Evolutionary conservation across 2,888 invertebrate species (phyloP).

Genomic region (Drosophila peninsularis): DNA sequence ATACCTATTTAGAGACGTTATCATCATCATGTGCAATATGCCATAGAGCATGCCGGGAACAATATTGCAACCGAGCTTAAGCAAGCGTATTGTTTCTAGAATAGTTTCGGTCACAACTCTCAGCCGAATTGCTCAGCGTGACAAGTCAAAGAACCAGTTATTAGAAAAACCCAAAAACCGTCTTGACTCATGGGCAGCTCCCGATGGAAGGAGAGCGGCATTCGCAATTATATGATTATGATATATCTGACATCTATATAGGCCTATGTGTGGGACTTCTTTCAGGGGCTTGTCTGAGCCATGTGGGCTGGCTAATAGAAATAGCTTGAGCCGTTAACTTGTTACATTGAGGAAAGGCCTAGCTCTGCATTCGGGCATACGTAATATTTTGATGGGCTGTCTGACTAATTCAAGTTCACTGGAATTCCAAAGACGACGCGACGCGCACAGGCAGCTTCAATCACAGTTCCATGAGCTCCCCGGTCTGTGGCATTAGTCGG

Average conservation of each 20-base stretch:
- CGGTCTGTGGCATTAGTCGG: constrained; percentile 2
- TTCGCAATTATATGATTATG: not conserved
- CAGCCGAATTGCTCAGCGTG: not conserved
- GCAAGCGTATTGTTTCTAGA: not conserved
- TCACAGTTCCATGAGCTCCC: constrained; percentile 12
- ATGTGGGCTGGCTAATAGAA: constrained; percentile 19
- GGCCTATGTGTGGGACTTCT: constrained; percentile 53
- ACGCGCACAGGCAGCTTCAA: constrained; percentile 34
- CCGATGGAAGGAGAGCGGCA: constrained; percentile 3
- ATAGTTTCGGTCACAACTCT: too few species aligned
- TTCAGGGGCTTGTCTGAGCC: constrained; percentile 65
- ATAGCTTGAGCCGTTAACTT: constrained; percentile 12
- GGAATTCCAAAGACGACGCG: constrained; percentile 47
- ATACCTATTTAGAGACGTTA: too few species aligned
- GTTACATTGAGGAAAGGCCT: constrained; percentile 10
- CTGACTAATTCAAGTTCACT: constrained; percentile 72
- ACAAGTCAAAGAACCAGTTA: constrained; percentile 1
- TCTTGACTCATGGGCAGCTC: constrained; percentile 31
- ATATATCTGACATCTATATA: constrained; percentile 15
- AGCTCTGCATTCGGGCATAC: constrained; percentile 4
- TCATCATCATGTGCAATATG: not conserved
- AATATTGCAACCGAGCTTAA: not conserved
- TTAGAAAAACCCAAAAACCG: constrained; percentile 6
- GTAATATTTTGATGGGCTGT: constrained; percentile 44
- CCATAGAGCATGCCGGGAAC: not conserved